Evolutionary conservation across 2,113 vertebrate species (phyloP).

Genomic region (Perca fluviatilis): DNA sequence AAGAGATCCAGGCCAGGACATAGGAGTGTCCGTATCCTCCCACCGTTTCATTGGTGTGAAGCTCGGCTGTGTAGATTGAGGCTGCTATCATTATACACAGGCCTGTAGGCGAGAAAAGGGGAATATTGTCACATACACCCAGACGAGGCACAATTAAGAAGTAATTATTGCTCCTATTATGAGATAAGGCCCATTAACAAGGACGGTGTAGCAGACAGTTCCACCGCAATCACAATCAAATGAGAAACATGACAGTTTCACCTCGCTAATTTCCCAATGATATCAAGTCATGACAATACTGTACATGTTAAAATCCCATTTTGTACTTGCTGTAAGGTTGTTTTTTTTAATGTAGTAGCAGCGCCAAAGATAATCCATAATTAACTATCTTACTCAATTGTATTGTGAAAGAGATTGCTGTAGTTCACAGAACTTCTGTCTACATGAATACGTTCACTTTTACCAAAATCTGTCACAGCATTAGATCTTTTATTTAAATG

Average conservation of each 20-base stretch:
- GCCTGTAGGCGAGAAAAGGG: constrained; percentile 76
- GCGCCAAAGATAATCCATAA: background rate
- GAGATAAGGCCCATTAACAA: constrained; percentile 19
- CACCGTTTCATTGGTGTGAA: constrained; percentile 77
- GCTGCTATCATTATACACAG: constrained; percentile 95
- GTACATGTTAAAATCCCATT: constrained; percentile 12
- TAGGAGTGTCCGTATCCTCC: constrained; percentile 93
- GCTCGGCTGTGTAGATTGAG: constrained; percentile 90
- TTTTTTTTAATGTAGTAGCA: background rate
- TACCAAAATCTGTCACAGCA: background rate
- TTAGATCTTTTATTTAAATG: background rate
- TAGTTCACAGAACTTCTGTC: background rate
- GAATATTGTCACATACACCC: background rate
- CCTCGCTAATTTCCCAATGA: constrained; percentile 17
- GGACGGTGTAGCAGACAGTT: background rate
- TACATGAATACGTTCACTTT: background rate
- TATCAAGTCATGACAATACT: constrained; percentile 22
- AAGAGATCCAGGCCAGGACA: constrained; percentile 95
- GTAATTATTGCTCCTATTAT: constrained; percentile 43
- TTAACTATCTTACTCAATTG: constrained; percentile 10
- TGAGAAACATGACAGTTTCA: constrained; percentile 27
- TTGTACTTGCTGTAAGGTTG: background rate
- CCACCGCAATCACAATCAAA: constrained; percentile 8
- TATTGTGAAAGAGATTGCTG: background rate
- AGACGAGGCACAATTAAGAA: constrained; percentile 31